A percentile compares a stretch with the other conserved stretches of the same genome.
These are phyloP conservation scores for Subacronicta megacephala DNA, from an alignment of 2,888 invertebrate species.

Conservation along the genomic window DNA sequence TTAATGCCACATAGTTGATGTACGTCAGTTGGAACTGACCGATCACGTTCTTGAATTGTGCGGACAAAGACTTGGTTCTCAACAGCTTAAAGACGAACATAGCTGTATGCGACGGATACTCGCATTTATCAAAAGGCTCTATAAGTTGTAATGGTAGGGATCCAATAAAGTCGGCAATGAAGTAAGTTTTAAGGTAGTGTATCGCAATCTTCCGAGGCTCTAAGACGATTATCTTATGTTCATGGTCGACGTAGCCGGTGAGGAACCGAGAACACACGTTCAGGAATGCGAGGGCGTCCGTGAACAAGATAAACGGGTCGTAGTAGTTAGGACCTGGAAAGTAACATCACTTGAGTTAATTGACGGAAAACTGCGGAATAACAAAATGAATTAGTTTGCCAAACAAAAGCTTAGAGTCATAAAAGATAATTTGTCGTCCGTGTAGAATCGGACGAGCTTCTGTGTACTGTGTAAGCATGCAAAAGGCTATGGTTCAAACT, in stretches of 20 bases:
- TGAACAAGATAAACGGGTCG: constrained; percentile 66
- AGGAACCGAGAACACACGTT: constrained; percentile 69
- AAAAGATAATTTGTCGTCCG: too few species aligned
- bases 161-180: constrained; percentile 66
- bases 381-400: too few species aligned
- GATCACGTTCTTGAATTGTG: constrained; percentile 61
- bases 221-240: constrained; percentile 67
- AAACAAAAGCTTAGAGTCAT: too few species aligned
- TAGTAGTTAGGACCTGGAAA: constrained; percentile 65
- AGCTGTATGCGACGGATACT: constrained; percentile 67
- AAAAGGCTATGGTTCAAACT: too few species aligned
- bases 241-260: constrained; percentile 73
- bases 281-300: constrained; percentile 65
- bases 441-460: too few species aligned
- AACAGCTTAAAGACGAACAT: constrained; percentile 71
- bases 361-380: too few species aligned
- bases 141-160: constrained; percentile 70
- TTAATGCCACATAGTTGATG: constrained; percentile 52
- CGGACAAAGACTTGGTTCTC: constrained; percentile 53
- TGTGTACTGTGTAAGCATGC: too few species aligned
- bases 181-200: constrained; percentile 63
- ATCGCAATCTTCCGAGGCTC: constrained; percentile 64
- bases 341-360: not conserved
- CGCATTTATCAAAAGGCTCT: constrained; percentile 56
- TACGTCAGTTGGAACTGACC: constrained; percentile 69